Evolutionary conservation across 2,888 invertebrate species (phyloP), one percentile per base, ranked within the genome.

Genomic region (Xestia ashworthii): DNA sequence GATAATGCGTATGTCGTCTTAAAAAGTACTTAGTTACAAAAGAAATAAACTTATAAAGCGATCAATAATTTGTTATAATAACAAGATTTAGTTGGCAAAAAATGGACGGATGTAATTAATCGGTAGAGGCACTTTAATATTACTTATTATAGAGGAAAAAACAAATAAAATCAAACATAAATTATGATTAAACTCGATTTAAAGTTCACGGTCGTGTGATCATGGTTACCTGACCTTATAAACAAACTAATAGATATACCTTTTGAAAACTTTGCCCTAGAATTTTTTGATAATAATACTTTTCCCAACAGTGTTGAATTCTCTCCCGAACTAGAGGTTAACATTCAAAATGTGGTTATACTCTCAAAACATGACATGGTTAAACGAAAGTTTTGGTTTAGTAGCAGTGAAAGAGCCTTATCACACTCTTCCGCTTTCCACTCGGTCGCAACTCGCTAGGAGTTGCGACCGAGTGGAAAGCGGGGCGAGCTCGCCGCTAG

Each of bases 101-200:
- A 82, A 77, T 50, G n/a, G 25, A 80, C 82, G 80, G 86, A 82
- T 78, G 68, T 75, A 74, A 78, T 82, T 22, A 76, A 78, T 80
- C 64, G 46, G 65, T 46, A 22, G n/a, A 55, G 41, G 11, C 62
- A 76, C n/a, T 70, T 78, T 60, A 76, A 58, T 32, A 44, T 78
- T 32, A 32, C 79, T 67, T 76, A 67, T 25, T 66, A 41, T 16
- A 22, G 32, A 60, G 80, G 32, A 78, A 71, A 80, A 74, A 65
- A 60, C 46, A 19, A 58, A 74, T 67, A 38, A 53, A 77, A 83
- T 80, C n/a, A 38, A 82, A 71, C 12, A 76, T 64, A 65, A 76
- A 74, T 81, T 64, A 78, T 44, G 14, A 62, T 62, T 64, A 64
- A 38, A 58, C 11, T 44, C 50, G 38, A n/a, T 58, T 58, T 69